A percentile compares a stretch with the other conserved stretches of the same genome.
phyloP scores from a whole-genome alignment of 2,888 invertebrate species.

The Portevinia maculata region DNA sequence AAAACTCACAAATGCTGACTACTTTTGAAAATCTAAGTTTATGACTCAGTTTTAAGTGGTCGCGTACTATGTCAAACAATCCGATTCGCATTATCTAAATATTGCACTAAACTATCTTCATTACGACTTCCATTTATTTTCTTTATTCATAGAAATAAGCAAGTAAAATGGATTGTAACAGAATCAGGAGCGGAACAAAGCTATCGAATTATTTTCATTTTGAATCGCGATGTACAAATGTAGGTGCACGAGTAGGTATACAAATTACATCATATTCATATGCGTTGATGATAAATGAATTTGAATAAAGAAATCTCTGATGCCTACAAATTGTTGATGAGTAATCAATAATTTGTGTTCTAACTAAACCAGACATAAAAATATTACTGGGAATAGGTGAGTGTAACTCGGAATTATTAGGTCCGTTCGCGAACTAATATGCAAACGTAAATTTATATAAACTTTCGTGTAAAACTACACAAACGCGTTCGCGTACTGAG shows the following conservation, averaged over 20 bases:
- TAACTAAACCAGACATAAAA: too few relatives aligned
- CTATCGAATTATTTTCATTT: neutral
- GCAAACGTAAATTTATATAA: too few relatives aligned
- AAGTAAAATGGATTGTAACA: neutral
- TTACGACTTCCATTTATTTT: neutral
- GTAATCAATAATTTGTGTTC: too few relatives aligned
- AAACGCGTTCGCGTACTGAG: too few relatives aligned
- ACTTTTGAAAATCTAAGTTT: too few relatives aligned
- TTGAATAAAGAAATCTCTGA: neutral
- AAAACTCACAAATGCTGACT: neutral
- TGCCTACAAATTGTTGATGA: neutral
- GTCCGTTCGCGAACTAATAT: too few relatives aligned
- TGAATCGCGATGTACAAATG: neutral
- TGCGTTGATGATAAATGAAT: slow-evolving; percentile 18
- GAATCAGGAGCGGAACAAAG: neutral
- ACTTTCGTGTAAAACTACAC: too few relatives aligned
- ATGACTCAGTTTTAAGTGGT: slow-evolving; percentile 27
- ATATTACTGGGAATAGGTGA: too few relatives aligned
- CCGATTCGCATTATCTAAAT: neutral
- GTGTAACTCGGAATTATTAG: too few relatives aligned
- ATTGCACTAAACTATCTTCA: neutral
- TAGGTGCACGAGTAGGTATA: neutral
- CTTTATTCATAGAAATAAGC: neutral
- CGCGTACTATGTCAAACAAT: neutral
- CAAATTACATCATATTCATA: slow-evolving; percentile 14